Evolutionary conservation across 2,888 invertebrate genomes (phyloP), one percentile per base, ranked within the genome.

Genomic region (Drosophila anceps): DNA sequence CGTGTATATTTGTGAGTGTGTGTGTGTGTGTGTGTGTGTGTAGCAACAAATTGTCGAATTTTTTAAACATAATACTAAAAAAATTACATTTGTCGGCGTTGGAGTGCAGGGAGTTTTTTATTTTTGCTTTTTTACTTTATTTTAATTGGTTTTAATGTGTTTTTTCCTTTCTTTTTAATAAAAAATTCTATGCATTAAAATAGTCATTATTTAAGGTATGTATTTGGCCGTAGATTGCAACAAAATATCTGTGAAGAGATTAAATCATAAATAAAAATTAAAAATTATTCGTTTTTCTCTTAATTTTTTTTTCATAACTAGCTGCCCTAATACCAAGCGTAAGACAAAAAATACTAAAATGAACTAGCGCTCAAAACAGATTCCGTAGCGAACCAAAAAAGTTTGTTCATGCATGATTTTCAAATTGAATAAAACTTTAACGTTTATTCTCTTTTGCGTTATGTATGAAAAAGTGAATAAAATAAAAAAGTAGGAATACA

Each of bases 161-260:
- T 41, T 18, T 20, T 41, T 43, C 13, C 48, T 35, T 50, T 63
- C 71, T 65, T 59, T 73, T 60, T 48, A 70, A 79, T 74, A 69
- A 70, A 78, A 77, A 81, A 75, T 74, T 87, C 87, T 89, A 84
- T 84, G 87, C 85, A 84, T 84, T 80, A 86, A 76, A 57, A 83
- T 83, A 83, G 73, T 85, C 77, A 88, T 88, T 87, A 91, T 86
- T 82, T 91, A 90, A 86, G 90, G 91, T 90, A 92, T 90, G 86
- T 92, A 90, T 91, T 92, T 91, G 92, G 91, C 92, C 90, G 92
- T 92, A 91, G 91, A 91, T 92, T 91, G 92, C 91, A 92, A 91
- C 87, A 91, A 88, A 91, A 91, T 91, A 92, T 92, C 92, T 92
- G 92, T 89, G 92, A 91, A 92, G 84, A 92, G 82, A 92, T 91